phyloP scores from a whole-genome alignment of 2,113 vertebrate genomes.

The Ascaphus truei region DNA sequence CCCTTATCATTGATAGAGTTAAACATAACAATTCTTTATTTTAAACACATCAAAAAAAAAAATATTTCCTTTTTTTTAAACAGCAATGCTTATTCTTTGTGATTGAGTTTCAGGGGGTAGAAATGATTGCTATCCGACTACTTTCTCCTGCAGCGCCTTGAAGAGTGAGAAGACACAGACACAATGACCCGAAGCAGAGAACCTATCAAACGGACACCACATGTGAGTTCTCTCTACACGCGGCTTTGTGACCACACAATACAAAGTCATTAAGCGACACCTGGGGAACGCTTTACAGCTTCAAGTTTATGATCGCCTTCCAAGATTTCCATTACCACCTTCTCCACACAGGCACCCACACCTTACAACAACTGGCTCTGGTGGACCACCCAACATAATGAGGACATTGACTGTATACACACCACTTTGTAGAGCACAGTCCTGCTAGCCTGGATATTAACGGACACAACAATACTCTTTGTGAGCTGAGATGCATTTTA shows the following conservation, averaged over 20 bases:
- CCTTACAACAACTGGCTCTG: slow-evolving; percentile 15
- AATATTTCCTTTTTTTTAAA: slow-evolving; percentile 8
- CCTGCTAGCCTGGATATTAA: not conserved
- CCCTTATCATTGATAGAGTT: too few species aligned
- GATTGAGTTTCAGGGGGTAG: slow-evolving; percentile 18
- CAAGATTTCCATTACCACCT: slow-evolving; percentile 30
- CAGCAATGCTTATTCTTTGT: not conserved
- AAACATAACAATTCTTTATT: too few species aligned
- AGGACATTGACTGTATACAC: not conserved
- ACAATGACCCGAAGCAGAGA: slow-evolving; percentile 27
- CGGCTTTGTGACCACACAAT: slow-evolving; percentile 14
- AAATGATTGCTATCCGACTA: slow-evolving; percentile 27
- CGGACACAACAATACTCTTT: not conserved
- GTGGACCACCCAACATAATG: not conserved
- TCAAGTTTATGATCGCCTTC: slow-evolving; percentile 24
- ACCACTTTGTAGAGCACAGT: not conserved
- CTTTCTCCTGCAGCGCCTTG: slow-evolving; percentile 17
- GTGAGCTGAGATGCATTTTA: too few species aligned
- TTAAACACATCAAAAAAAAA: too few species aligned
- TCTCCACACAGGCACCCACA: slow-evolving; percentile 9
- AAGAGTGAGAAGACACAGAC: slow-evolving; percentile 20
- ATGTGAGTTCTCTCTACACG: slow-evolving; percentile 22
- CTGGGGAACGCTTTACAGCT: slow-evolving; percentile 25
- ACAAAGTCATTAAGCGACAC: slow-evolving; percentile 26
- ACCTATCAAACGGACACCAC: slow-evolving; percentile 22